These are phyloP conservation scores for Amazona vittata DNA, from an alignment of 2,113 vertebrate species.

Conservation along the genomic window DNA sequence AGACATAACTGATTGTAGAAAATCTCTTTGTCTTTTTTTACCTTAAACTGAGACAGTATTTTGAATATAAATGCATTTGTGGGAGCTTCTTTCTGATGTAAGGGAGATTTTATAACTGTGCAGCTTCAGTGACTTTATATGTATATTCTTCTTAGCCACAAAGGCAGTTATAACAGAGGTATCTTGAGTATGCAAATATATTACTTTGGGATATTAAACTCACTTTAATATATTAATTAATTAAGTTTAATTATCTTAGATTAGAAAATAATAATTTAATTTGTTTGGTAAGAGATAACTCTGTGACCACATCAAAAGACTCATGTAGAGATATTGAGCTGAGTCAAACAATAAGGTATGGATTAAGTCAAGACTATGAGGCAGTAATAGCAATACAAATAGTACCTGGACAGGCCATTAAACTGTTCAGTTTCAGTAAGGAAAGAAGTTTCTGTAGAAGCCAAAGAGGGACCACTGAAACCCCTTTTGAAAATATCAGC, in stretches of 20 bases:
- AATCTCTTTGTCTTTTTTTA: background rate
- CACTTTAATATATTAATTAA: background rate
- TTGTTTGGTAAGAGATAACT: background rate
- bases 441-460: background rate
- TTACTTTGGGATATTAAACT: background rate
- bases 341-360: background rate
- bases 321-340: background rate
- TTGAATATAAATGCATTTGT: background rate
- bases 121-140: background rate
- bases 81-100: background rate
- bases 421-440: background rate
- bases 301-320: background rate
- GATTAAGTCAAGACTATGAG: background rate
- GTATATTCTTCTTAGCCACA: background rate
- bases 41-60: background rate
- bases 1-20: background rate
- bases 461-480: background rate
- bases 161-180: background rate
- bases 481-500: background rate
- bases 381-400: background rate
- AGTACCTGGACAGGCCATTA: background rate
- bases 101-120: background rate
- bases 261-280: background rate
- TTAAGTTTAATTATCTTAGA: background rate
- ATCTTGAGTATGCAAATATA: background rate